Conservation (phyloP, 2,888 invertebrate genomes). For the Anodontia alba region DNA sequence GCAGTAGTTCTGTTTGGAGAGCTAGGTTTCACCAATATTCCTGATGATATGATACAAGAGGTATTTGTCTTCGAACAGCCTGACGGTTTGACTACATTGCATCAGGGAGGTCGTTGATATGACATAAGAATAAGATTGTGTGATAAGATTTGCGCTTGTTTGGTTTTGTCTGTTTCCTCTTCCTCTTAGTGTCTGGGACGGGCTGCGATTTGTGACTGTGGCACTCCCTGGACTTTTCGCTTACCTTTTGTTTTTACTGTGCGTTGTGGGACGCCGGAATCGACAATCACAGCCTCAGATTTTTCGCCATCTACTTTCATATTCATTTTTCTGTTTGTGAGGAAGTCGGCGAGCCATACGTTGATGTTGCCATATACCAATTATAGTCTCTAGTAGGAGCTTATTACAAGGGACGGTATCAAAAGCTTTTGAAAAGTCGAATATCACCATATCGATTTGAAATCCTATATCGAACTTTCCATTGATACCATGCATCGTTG, state of each 20-base stretch:
- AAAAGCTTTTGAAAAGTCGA: not conserved
- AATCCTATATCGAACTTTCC: too few relatives aligned
- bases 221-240: too few relatives aligned
- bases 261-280: not conserved
- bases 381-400: not conserved
- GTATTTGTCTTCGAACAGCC: not conserved
- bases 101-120: slow-evolving; percentile 10
- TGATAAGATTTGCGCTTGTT: too few relatives aligned
- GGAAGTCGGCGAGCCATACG: not conserved
- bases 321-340: slow-evolving; percentile 8
- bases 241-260: too few relatives aligned
- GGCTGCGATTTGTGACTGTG: too few relatives aligned
- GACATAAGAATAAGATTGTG: not conserved
- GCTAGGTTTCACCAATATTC: not conserved
- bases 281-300: not conserved
- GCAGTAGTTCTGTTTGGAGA: not conserved
- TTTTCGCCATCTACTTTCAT: slow-evolving; percentile 2
- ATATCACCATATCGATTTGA: not conserved
- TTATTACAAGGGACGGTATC: not conserved
- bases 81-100: not conserved
- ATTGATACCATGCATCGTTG: too few relatives aligned
- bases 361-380: not conserved
- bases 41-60: not conserved
- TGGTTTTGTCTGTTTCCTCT: too few relatives aligned
- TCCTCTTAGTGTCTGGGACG: too few relatives aligned